These are phyloP conservation scores for Callaeas wilsoni DNA, from an alignment of 2,113 vertebrate genomes.

Conservation along the genomic window DNA sequence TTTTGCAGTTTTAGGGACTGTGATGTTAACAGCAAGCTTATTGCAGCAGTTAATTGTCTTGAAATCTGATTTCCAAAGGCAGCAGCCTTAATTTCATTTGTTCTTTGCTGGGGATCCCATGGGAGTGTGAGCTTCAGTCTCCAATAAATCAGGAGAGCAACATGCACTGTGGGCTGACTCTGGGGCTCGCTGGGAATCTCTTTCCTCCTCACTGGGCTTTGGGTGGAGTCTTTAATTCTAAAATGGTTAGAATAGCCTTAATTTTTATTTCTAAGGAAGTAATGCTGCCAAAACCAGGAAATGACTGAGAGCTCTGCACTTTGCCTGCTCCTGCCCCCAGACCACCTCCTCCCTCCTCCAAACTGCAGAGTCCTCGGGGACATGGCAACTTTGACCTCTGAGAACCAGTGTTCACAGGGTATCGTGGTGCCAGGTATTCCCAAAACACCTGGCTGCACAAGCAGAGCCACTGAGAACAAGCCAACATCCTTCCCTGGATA, in stretches of 20 bases:
- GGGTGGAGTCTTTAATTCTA: not conserved
- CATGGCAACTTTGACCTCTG: not conserved
- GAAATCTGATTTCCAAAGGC: constrained; percentile 32
- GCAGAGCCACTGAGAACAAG: not conserved
- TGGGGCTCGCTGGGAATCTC: not conserved
- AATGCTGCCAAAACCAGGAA: not conserved
- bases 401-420: not conserved
- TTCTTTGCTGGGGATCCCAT: not conserved
- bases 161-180: not conserved
- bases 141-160: not conserved
- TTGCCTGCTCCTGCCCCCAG: not conserved
- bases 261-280: not conserved
- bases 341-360: not conserved
- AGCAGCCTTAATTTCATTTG: constrained; percentile 28
- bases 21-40: not conserved
- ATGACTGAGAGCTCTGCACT: not conserved
- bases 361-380: not conserved
- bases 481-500: not conserved
- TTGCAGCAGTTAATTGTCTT: constrained; percentile 12
- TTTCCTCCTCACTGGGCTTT: not conserved
- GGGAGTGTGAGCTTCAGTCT: not conserved
- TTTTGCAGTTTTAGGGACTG: not conserved
- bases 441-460: not conserved
- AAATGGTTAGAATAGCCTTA: not conserved
- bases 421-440: rapidly evolving